A percentile compares a stretch with the other conserved stretches of the same genome.
Conservation (phyloP, 2,888 invertebrate species). For the Pherbina coryleti region DNA sequence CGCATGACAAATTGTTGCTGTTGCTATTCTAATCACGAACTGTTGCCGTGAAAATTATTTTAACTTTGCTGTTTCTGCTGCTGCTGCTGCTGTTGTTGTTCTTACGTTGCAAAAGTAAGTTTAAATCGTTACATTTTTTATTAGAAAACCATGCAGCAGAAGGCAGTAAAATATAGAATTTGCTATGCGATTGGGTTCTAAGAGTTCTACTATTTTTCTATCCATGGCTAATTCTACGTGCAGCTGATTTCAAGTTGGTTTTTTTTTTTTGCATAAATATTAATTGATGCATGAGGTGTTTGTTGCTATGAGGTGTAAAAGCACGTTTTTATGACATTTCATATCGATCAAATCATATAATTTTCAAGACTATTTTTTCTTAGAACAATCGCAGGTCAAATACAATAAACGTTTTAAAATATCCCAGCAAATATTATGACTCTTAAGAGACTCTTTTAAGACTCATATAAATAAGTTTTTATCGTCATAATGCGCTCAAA, state of each 20-base stretch:
- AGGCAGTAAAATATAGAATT: too few species aligned
- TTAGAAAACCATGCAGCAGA: too few species aligned
- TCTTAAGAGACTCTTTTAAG: too few species aligned
- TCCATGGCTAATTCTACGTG: neutral
- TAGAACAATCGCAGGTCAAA: too few species aligned
- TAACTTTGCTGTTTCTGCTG: neutral
- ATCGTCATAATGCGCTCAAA: too few species aligned
- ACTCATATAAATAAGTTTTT: too few species aligned
- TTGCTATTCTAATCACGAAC: constrained; percentile 48
- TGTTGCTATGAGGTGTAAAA: neutral
- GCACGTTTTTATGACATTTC: neutral
- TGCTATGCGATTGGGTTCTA: too few species aligned
- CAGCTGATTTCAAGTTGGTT: neutral
- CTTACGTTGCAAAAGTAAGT: neutral
- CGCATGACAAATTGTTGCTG: constrained; percentile 48
- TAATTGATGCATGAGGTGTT: neutral
- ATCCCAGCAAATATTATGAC: too few species aligned
- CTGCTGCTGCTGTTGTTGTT: neutral
- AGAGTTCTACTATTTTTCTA: too few species aligned
- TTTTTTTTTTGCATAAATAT: neutral
- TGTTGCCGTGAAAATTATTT: constrained; percentile 15
- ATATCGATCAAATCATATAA: neutral
- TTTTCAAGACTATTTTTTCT: too few species aligned
- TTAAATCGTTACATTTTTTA: too few species aligned
- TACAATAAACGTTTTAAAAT: too few species aligned